These are phyloP conservation scores for Nemotelus pantherinus DNA, from an alignment of 2,888 invertebrate genomes.

Conservation along the genomic window DNA sequence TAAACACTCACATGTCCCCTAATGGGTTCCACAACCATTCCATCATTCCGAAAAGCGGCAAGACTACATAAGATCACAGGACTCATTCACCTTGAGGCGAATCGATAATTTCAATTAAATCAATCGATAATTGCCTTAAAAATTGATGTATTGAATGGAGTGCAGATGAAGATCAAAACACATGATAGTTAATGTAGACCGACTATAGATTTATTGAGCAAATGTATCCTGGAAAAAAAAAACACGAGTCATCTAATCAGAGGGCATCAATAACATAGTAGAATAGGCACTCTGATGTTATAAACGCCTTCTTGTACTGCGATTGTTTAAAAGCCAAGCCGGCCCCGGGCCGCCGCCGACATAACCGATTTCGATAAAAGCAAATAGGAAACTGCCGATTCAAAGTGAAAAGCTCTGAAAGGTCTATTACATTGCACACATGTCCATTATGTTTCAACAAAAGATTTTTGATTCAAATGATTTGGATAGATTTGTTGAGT, in stretches of 20 bases:
- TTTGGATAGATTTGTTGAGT: too few relatives aligned
- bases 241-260: conserved; percentile 14
- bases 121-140: conserved; percentile 35
- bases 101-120: conserved; percentile 41
- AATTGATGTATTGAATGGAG: conserved; percentile 1
- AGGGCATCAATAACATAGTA: conserved; percentile 25
- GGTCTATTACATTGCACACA: too few relatives aligned
- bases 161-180: not conserved
- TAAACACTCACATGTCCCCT: not conserved
- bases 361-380: too few relatives aligned
- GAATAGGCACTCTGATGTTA: not conserved
- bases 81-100: not conserved
- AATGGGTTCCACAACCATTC: not conserved
- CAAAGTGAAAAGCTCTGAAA: too few relatives aligned
- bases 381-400: too few relatives aligned
- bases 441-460: too few relatives aligned
- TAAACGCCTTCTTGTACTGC: too few relatives aligned
- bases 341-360: too few relatives aligned
- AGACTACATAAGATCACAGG: not conserved
- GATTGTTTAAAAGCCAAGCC: too few relatives aligned
- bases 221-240: conserved; percentile 8
- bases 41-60: too few relatives aligned
- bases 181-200: not conserved
- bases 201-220: not conserved
- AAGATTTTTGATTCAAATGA: too few relatives aligned